Percentiles rank a stretch among this genome's conserved stretches.
These are phyloP conservation scores for Scaptomyza hsui DNA, from an alignment of 1,140 invertebrate genomes.

Conservation along the genomic window DNA sequence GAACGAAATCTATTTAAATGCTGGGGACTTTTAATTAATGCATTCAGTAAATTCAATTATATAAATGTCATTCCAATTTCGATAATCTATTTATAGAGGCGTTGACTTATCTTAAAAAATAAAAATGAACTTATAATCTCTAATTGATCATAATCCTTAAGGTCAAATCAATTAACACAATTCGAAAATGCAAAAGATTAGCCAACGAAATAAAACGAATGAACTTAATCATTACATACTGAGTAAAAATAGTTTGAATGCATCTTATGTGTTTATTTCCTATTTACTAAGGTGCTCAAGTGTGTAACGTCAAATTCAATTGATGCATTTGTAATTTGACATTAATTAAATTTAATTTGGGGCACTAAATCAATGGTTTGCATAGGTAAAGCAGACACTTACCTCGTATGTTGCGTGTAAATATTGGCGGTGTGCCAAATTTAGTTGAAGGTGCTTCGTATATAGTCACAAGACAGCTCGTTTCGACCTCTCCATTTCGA, in stretches of 20 bases:
- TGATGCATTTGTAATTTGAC: conserved; percentile 43
- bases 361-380: conserved; percentile 55
- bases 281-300: conserved; percentile 26
- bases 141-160: conserved; percentile 42
- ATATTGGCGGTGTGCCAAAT: conserved; percentile 83
- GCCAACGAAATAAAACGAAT: not conserved
- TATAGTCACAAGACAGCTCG: conserved; percentile 83
- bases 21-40: conserved; percentile 59
- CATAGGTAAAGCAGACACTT: conserved; percentile 56
- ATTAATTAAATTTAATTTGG: conserved; percentile 60
- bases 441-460: conserved; percentile 81
- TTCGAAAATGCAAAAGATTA: conserved; percentile 1
- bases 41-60: conserved; percentile 63
- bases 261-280: conserved; percentile 22
- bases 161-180: conserved; percentile 34
- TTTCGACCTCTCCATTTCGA: conserved; percentile 83
- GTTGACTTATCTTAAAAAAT: conserved; percentile 48
- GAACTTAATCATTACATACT: conserved; percentile 1
- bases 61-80: conserved; percentile 54
- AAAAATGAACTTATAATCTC: conserved; percentile 44
- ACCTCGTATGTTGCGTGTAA: conserved; percentile 84
- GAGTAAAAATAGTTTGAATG: conserved; percentile 2
- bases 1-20: conserved; percentile 70
- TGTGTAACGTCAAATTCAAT: conserved; percentile 30
- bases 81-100: conserved; percentile 49